A percentile compares a stretch with the other conserved stretches of the same genome.
Evolutionary conservation across 2,797 vertebrate genomes (phyloP).

Genomic region (Alfaro cultratus): DNA sequence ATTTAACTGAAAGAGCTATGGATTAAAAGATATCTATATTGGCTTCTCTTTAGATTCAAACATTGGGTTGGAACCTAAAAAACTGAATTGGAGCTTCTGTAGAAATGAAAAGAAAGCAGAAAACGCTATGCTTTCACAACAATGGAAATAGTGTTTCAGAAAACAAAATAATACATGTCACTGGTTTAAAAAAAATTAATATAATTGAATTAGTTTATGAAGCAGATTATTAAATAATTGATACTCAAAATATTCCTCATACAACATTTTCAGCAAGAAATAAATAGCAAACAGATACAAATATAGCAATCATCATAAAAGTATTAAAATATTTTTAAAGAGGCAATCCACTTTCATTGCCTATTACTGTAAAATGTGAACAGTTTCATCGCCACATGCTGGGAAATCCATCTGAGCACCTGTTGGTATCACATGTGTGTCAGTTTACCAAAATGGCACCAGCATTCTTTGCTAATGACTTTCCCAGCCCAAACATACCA

Average conservation of each 20-base stretch:
- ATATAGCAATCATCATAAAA: background rate
- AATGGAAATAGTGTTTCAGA: background rate
- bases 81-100: background rate
- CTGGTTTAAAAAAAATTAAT: background rate
- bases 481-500: constrained; percentile 58
- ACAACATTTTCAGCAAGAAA: background rate
- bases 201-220: background rate
- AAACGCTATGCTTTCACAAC: background rate
- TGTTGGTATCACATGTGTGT: constrained; percentile 45
- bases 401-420: constrained; percentile 34
- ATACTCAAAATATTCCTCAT: background rate
- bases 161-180: background rate
- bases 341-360: no score
- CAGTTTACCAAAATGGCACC: constrained; percentile 54
- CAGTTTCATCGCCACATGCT: background rate
- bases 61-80: background rate
- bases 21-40: no score
- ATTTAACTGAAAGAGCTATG: background rate
- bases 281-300: background rate
- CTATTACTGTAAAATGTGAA: background rate
- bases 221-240: background rate
- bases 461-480: constrained; percentile 56
- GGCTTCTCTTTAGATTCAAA: background rate
- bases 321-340: constrained; percentile 3
- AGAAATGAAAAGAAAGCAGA: background rate